Evolutionary conservation across 2,797 vertebrate species (phyloP).

Genomic region (Megalops cyprinoides): DNA sequence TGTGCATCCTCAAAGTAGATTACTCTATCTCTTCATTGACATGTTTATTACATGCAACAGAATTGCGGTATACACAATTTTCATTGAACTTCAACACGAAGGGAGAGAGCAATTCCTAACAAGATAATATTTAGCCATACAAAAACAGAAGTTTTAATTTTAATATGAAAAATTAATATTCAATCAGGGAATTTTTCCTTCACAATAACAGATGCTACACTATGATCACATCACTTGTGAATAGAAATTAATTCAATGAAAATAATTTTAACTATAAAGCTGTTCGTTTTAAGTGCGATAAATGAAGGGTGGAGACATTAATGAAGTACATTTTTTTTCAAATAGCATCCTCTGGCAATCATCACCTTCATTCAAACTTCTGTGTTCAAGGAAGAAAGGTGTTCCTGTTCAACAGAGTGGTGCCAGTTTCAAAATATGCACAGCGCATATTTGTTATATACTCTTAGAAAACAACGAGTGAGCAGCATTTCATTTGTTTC

Average conservation of each 20-base stretch:
- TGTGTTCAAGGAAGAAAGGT: not conserved
- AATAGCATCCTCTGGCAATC: not conserved
- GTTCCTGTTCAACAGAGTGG: not conserved
- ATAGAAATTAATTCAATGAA: not conserved
- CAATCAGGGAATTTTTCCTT: not conserved
- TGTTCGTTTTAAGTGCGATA: not conserved
- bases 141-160: not conserved
- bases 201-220: not conserved
- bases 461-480: conserved; percentile 57
- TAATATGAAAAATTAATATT: not conserved
- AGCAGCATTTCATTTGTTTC: conserved; percentile 65
- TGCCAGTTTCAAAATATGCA: not conserved
- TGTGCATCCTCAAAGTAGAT: not conserved
- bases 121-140: not conserved
- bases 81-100: not conserved
- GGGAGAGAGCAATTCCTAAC: not conserved
- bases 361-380: not conserved
- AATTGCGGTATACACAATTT: not conserved
- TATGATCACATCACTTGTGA: not conserved
- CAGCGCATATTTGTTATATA: not conserved
- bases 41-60: not conserved
- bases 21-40: not conserved
- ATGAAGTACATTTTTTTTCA: not conserved
- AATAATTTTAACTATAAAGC: not conserved
- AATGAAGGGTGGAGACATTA: not conserved